Conservation (phyloP, 2,888 invertebrate genomes). For the Pachydiplax longipennis region DNA sequence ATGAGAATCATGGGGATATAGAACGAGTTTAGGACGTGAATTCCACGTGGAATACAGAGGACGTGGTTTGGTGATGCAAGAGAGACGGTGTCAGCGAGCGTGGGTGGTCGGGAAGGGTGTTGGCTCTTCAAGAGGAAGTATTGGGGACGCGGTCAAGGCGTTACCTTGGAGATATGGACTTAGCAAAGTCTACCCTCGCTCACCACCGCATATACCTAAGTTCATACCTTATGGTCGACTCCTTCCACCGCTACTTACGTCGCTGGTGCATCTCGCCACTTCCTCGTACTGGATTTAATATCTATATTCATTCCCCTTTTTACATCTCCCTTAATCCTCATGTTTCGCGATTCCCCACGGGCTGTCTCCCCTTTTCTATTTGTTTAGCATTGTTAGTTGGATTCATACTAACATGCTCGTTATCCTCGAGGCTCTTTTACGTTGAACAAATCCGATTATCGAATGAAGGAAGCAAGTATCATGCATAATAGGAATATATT, state of each 20-base stretch:
- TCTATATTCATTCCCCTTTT: too few species aligned
- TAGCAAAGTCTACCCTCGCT: too few species aligned
- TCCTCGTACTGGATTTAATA: too few species aligned
- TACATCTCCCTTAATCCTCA: too few species aligned
- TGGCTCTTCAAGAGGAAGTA: not conserved
- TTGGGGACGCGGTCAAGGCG: not conserved
- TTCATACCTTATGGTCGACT: not conserved
- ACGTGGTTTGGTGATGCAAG: not conserved
- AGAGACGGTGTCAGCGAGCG: not conserved
- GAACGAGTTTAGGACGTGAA: not conserved
- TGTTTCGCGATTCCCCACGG: too few species aligned
- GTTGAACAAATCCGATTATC: too few species aligned
- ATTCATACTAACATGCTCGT: not conserved
- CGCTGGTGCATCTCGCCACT: not conserved
- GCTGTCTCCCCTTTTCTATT: too few species aligned
- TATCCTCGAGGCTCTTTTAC: not conserved
- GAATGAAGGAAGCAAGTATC: too few species aligned
- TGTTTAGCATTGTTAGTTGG: too few species aligned
- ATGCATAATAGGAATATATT: too few species aligned
- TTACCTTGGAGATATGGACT: not conserved
- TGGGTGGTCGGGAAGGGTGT: not conserved
- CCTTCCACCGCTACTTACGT: not conserved
- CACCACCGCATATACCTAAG: too few species aligned
- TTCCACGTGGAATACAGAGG: not conserved
- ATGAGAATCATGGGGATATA: slow-evolving; percentile 20